These are phyloP conservation scores for Papilio glaucus DNA, from an alignment of 1,140 invertebrate genomes.

Conservation along the genomic window DNA sequence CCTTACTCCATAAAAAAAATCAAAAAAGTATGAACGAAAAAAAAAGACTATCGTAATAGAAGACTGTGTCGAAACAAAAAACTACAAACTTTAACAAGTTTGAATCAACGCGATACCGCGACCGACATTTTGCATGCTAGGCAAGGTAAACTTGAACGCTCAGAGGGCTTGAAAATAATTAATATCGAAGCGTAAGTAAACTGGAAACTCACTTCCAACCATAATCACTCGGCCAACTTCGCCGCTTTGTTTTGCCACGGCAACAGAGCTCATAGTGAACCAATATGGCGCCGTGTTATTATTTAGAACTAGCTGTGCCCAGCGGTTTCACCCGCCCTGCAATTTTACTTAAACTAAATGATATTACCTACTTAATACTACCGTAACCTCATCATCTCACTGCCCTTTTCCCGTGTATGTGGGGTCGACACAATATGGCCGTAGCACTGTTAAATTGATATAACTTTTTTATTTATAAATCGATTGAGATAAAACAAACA, in stretches of 20 bases:
- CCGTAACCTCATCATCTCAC: no score
- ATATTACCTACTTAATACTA: no score
- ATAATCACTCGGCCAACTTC: constrained; percentile 1
- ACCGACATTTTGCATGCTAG: not conserved
- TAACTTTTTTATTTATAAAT: no score
- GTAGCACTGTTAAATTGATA: no score
- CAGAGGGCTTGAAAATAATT: not conserved
- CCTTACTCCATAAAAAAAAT: no score
- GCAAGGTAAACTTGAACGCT: not conserved
- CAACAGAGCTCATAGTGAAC: not conserved
- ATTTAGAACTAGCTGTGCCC: not conserved
- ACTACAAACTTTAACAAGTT: not conserved
- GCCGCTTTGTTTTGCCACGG: not conserved
- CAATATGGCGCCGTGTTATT: not conserved
- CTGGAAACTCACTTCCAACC: not conserved
- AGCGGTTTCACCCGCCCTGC: no score
- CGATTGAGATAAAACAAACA: no score
- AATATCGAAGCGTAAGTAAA: constrained; percentile 5
- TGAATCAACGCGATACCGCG: not conserved
- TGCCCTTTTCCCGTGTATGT: no score
- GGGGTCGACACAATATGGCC: no score
- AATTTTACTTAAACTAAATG: no score
- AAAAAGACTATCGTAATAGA: no score
- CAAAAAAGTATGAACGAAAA: no score
- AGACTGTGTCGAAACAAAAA: not conserved